These are phyloP conservation scores for Sclerodermus sp. DNA, from an alignment of 2,888 invertebrate species.

Conservation along the genomic window DNA sequence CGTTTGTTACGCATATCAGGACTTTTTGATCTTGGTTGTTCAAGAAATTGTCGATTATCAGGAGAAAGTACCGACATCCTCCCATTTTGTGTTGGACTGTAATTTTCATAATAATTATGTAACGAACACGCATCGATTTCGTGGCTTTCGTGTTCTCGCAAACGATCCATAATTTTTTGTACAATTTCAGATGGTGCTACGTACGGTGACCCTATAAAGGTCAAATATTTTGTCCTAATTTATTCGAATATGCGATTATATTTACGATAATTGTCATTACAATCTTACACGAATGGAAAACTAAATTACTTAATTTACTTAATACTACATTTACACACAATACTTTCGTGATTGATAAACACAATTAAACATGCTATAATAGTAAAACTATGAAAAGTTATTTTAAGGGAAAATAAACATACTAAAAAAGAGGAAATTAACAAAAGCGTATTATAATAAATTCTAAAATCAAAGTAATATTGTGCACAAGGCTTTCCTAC, in stretches of 20 bases:
- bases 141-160: slow-evolving; percentile 52
- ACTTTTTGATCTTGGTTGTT: slow-evolving; percentile 51
- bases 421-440: slow-evolving; percentile 5
- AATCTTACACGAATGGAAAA: too few relatives aligned
- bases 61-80: slow-evolving; percentile 52
- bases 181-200: slow-evolving; percentile 79
- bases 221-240: background rate
- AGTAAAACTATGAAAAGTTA: too few relatives aligned
- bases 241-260: too few relatives aligned
- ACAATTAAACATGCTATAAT: too few relatives aligned
- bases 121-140: slow-evolving; percentile 41
- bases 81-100: slow-evolving; percentile 32
- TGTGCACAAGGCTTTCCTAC: slow-evolving; percentile 6
- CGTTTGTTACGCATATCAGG: slow-evolving; percentile 55
- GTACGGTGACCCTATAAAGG: slow-evolving; percentile 69
- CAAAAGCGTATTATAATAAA: slow-evolving; percentile 1
- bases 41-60: slow-evolving; percentile 51
- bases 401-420: slow-evolving; percentile 12
- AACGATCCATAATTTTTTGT: slow-evolving; percentile 76
- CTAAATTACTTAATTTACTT: too few relatives aligned
- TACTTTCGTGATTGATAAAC: too few relatives aligned
- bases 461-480: background rate
- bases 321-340: too few relatives aligned
- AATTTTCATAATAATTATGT: slow-evolving; percentile 32
- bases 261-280: too few relatives aligned